Percentiles rank a stretch among this genome's conserved stretches.
These are phyloP conservation scores for Hipposideros armiger DNA, from an alignment of 2,113 vertebrate species.

Conservation along the genomic window DNA sequence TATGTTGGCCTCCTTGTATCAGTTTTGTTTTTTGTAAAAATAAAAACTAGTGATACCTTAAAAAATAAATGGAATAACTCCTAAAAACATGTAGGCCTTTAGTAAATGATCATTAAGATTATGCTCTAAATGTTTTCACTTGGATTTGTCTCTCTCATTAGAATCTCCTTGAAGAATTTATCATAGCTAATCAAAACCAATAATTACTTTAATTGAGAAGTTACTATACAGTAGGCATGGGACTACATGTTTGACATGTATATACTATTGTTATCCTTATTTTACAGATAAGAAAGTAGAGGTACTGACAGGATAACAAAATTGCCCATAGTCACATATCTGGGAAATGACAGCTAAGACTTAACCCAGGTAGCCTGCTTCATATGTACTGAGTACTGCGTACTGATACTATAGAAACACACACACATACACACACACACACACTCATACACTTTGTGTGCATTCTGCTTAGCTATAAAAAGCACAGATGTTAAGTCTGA, in stretches of 20 bases:
- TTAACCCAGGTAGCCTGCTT: neutral
- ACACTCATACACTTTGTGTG: neutral
- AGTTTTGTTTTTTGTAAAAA: neutral
- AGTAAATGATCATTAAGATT: neutral
- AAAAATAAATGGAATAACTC: neutral
- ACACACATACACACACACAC: neutral
- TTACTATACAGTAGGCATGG: neutral
- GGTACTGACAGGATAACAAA: neutral
- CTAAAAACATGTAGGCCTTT: neutral
- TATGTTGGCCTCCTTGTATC: neutral
- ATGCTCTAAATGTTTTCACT: neutral
- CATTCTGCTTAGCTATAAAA: neutral
- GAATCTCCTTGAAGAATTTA: neutral
- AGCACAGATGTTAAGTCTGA: neutral
- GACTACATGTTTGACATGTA: neutral
- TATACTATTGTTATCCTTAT: neutral
- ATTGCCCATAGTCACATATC: neutral
- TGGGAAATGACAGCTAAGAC: neutral
- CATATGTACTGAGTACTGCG: neutral
- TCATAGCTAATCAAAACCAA: constrained; percentile 1
- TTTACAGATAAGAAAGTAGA: neutral
- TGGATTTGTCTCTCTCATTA: neutral
- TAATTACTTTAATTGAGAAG: neutral
- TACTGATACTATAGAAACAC: neutral
- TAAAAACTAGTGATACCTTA: neutral